Base-by-base conservation (phyloP, 2,113 vertebrate genomes). In the Xenotilapia longispinis region DNA sequence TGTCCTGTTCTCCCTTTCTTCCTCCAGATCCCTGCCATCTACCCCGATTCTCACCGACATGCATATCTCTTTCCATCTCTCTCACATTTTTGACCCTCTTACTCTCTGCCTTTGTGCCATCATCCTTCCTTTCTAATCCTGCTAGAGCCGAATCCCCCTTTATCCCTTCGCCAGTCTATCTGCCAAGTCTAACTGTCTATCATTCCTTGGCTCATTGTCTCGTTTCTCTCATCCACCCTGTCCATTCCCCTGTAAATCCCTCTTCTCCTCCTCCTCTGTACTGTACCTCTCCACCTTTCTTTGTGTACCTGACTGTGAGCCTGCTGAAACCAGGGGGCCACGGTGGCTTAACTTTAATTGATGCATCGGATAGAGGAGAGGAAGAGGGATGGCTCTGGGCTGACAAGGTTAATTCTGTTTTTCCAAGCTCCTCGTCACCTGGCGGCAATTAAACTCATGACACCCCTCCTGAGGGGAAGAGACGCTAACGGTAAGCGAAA, bases 371-470 rank as follows among this genome's bases (percentile, higher is more conserved):
- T 90, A 55, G 82, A 85, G 36, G 42, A 82, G 84, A 84, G 81
- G 58, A 82, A 87, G 73, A 87, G 84, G 53, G 91, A 79, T 45
- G 89, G 87, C 91, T 93, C 82, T 78, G 68, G 88, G 91, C 92
- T 95, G 95, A 95, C 94, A 95, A 95, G 93, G 94, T 95, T 95
- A 95, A 95, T 94, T 95, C 95, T 93, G 90, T 95, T 95, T 95
- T 94, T 94, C 91, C 92, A 54, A 75, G 90, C 91, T 93, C 65
- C 87, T 91, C 75, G 82, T 94, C 93, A 94, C 91, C 93, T 93
- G 91, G 88, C 38, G 68, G 92, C 94, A 96, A 95, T 95, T 95
- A 94, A 91, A 91, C 92, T 80, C 73, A 19, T 93, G 93, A 90
- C 92, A 87, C 86, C 23, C 38, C 45, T 86, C 89, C 88, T 84